A percentile compares a stretch with the other conserved stretches of the same genome.
Conservation (phyloP, 2,797 vertebrate species). For the Anabacerthia variegaticeps region DNA sequence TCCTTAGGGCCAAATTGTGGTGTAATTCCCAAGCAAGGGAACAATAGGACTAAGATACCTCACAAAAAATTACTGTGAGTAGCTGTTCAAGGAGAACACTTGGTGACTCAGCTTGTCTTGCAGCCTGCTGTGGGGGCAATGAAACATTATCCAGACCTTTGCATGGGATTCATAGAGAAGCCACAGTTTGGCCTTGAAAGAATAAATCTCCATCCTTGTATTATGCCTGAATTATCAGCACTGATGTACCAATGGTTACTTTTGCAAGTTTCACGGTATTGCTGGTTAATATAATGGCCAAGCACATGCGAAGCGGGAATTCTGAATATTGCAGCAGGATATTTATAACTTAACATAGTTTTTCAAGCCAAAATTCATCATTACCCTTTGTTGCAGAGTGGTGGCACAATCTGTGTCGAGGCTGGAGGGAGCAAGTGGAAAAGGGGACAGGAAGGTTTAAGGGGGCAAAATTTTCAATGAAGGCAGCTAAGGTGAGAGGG, state of each 20-base stretch:
- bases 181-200: background rate
- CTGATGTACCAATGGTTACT: background rate
- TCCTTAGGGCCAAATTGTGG: background rate
- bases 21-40: background rate
- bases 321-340: background rate
- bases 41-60: background rate
- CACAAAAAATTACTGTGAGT: background rate
- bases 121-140: background rate
- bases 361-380: background rate
- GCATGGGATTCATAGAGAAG: background rate
- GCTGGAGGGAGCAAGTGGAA: background rate
- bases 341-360: background rate
- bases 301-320: background rate
- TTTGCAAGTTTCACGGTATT: background rate
- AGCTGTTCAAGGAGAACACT: background rate
- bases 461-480: background rate
- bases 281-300: background rate
- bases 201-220: background rate
- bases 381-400: background rate
- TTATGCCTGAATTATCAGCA: background rate
- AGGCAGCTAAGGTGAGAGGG: background rate
- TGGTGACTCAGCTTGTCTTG: background rate
- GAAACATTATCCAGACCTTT: background rate
- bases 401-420: background rate
- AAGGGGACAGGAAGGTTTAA: background rate